Base-by-base conservation (phyloP, 2,888 invertebrate species). In the Myathropa florea region DNA sequence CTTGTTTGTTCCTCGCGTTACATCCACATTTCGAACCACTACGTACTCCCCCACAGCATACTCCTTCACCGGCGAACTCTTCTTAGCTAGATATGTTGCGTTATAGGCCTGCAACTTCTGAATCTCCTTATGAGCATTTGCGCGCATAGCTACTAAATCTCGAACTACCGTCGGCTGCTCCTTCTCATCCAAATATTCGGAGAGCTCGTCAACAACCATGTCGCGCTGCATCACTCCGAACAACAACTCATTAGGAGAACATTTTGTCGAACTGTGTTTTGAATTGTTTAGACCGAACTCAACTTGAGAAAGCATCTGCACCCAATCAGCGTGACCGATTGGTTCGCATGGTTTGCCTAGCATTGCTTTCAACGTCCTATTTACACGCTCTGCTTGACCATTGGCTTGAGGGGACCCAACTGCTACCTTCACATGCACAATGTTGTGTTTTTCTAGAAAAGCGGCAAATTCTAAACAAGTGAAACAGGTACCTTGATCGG, bases 401-500 rank as follows among this genome's bases (percentile, higher is more conserved):
- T 83, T 79, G 7, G 83, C 68, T 60, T 78, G 72, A 24, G 77
- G 82, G 9, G 82, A 83, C 4, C 61, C 82, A n/a, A 76, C 64
- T 3, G 71, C 83, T 4, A 83, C 30, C 57, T 78, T 82, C 2
- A 76, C 59, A 61, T 77, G 77, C 4, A 61, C 46, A 12, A 88
- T 60, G n/a, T 82, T 77, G 63, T 90, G 88, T 24, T 90, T 88
- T 7, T 80, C 64, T 72, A 91, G 91, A 75, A 90, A 91, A 12
- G 75, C 65, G 59, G 88, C 71, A 80, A 93, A 93, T 3, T 80
- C 70, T 21, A 89, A 88, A 4, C 90, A 90, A 0, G 92, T 93
- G 67, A 92, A 93, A 23, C 90, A 89, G 21, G 90, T 89, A 12
- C 92, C 92, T 36, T 91, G 87, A 81, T 93, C 92, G 2, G 90